phyloP scores from a whole-genome alignment of 64 coral and sea anemone species.

The Montipora efflorescens region DNA sequence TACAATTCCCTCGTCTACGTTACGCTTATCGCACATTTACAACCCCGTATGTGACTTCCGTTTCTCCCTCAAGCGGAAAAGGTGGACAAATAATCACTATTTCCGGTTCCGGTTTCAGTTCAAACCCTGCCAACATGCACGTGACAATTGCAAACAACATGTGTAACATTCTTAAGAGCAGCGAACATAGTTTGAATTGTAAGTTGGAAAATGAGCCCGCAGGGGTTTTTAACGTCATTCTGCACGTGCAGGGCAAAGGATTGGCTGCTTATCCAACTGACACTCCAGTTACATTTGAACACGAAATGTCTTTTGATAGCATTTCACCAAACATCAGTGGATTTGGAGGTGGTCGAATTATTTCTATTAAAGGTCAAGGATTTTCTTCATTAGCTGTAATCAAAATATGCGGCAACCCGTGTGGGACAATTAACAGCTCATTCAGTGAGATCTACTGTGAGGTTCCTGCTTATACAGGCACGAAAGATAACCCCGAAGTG shows the following conservation, averaged over 20 bases:
- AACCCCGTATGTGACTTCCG: slow-evolving; percentile 58
- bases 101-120: slow-evolving; percentile 65
- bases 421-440: slow-evolving; percentile 31
- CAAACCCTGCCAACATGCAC: slow-evolving; percentile 17
- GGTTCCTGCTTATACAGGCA: slow-evolving; percentile 48
- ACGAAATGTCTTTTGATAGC: slow-evolving; percentile 40
- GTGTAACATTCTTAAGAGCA: slow-evolving; percentile 22
- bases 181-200: slow-evolving; percentile 43
- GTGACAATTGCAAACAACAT: slow-evolving; percentile 49
- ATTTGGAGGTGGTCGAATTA: slow-evolving; percentile 61
- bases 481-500: background rate
- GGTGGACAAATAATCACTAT: slow-evolving; percentile 49
- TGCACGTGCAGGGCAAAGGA: slow-evolving; percentile 71
- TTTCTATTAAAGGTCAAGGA: slow-evolving; percentile 58
- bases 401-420: slow-evolving; percentile 58
- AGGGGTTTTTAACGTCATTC: slow-evolving; percentile 42
- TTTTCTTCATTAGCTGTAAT: slow-evolving; percentile 29
- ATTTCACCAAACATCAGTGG: slow-evolving; percentile 45
- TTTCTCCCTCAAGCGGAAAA: slow-evolving; percentile 59
- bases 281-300: background rate
- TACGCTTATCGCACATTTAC: slow-evolving; percentile 52
- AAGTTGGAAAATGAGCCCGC: background rate
- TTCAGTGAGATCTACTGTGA: slow-evolving; percentile 52
- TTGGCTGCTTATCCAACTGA: slow-evolving; percentile 20
- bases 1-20: slow-evolving; percentile 53